Evolutionary conservation across 2,113 vertebrate species (phyloP), one percentile per base, ranked within the genome.

Genomic region (Gymnarchus niloticus): DNA sequence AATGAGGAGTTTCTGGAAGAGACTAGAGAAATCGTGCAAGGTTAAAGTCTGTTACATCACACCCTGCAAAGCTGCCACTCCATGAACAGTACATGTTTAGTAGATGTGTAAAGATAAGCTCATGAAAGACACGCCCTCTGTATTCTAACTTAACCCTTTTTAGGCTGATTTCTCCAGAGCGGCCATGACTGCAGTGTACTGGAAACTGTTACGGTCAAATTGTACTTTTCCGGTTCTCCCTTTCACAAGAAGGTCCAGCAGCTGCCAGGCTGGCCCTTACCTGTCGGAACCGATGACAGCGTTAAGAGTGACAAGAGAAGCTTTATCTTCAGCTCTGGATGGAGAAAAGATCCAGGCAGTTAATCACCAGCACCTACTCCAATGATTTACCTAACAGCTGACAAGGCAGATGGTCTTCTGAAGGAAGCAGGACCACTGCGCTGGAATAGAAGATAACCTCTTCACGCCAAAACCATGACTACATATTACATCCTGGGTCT

Each of bases 301-400:
- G 87, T 2, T 52, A 92, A 87, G 6, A 90, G 84, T 86, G 88
- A 88, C 0, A 44, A 65, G 78, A 89, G 88, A 37, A 91, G 54
- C 92, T 92, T 92, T 87, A 46, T 85, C 86, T 0, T 23, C 14
- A 37, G 78, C 88, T 91, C 7, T 77, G 59, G 28, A 49, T 37
- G 8, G 51, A 56, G 52, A 54, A 23, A 82, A 80, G n/a, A 25
- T 25, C 41, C 44, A 23, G 3, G 41, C 46, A 3, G 9, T 48
- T 25, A 12, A 49, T 25, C 21, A 6, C n/a, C n/a, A n/a, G 21
- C 46, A 4, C 44, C 28, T 48, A 80, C 2, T 23, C 4, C 44
- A 23, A 49, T 46, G 46, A 44, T 78, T 46, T 48, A 19, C 44
- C 44, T 44, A 78, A 41, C 9, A 5, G 4, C 33, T 37, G 33